Evolutionary conservation across 1,140 invertebrate genomes (phyloP), one percentile per base, ranked within the genome.

Genomic region (Latrodectus geometricus): DNA sequence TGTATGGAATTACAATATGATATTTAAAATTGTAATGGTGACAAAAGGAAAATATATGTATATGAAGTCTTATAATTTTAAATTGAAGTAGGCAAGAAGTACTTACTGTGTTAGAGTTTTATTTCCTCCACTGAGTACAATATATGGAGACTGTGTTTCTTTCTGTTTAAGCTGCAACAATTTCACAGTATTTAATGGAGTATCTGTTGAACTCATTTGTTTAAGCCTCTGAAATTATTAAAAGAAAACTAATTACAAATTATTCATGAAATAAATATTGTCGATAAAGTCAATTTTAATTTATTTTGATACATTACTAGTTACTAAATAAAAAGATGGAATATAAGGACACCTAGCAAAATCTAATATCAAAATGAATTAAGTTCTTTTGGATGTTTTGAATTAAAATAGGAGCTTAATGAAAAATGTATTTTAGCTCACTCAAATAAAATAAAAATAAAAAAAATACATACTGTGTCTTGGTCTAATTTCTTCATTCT

Each of bases 171-270:
- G 96, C 92, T 98, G 96, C 83, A 99, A 91, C 92, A 99, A 94
- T 89, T 96, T 96, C 21, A 99, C 92, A 4, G 98, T 99, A 89
- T 96, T 95, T 20, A 99, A 92, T 9, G 98, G 98, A 0, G 98
- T 99, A 91, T 99, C 98, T 8, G 97, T 98, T 11, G 97, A 99
- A 89, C 97, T 99, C 98, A 99, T 99, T 90, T 97, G 96, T 90
- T 98, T 98, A 96, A 99, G 97, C 88, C 99, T 91, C 93, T 97
- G 91, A 21, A 92, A 92, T 56, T 17, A 49, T 35, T 23, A 75
- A 76, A 75, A 52, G 54, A 17, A 48, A 49, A 49, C 35, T 7
- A 7, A 35, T 73, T 35, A 35, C 35, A 49, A 7, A 35, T 73
- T 35, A 35, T 73, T 17, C n/a, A 73, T 65, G 7, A 65, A n/a